Evolutionary conservation across 2,113 vertebrate genomes (phyloP).

Genomic region (Vombatus ursinus): DNA sequence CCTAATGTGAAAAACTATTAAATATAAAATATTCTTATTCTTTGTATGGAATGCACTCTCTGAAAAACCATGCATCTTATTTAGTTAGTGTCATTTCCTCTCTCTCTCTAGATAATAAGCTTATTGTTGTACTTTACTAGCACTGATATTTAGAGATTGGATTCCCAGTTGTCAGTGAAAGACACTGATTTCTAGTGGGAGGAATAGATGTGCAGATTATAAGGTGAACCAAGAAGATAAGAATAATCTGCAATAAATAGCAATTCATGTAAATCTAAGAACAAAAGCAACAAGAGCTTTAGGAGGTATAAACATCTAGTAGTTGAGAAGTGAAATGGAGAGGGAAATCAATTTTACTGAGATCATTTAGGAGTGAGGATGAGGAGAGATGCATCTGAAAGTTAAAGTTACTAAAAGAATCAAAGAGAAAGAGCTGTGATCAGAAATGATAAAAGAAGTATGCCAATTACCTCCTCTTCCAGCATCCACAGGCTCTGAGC

Average conservation of each 20-base stretch:
- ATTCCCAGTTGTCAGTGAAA: neutral
- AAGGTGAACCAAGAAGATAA: neutral
- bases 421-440: neutral
- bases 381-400: neutral
- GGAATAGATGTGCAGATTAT: neutral
- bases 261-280: neutral
- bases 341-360: neutral
- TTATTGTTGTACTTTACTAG: constrained; percentile 1
- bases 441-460: neutral
- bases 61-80: neutral
- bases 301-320: neutral
- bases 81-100: neutral
- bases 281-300: neutral
- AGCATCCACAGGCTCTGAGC: neutral
- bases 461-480: neutral
- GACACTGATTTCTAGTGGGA: neutral
- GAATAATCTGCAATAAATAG: neutral
- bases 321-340: neutral
- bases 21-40: neutral
- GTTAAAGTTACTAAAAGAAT: neutral
- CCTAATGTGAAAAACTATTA: neutral
- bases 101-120: fast-evolving
- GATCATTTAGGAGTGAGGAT: neutral
- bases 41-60: neutral
- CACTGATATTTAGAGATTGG: constrained; percentile 53